Percentiles rank a stretch among this genome's conserved stretches.
These are phyloP conservation scores for Lamprotornis superbus DNA, from an alignment of 2,113 vertebrate genomes.

Conservation along the genomic window DNA sequence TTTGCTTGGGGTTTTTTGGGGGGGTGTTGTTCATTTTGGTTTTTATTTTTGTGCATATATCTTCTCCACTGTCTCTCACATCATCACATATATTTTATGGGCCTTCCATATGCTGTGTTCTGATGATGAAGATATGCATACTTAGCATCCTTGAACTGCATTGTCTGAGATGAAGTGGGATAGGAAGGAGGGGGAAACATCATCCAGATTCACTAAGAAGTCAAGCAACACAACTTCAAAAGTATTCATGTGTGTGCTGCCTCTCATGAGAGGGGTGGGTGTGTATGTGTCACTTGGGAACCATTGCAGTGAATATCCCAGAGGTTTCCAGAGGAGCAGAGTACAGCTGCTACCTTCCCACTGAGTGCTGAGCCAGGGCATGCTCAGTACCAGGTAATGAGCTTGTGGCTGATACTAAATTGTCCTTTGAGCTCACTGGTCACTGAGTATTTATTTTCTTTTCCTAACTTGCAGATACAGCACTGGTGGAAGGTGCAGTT, in stretches of 20 bases:
- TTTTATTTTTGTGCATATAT: not conserved
- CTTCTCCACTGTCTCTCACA: not conserved
- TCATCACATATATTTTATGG: not conserved
- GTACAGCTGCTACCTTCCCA: not conserved
- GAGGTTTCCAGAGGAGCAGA: not conserved
- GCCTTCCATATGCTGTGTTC: not conserved
- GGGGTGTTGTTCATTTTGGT: not conserved
- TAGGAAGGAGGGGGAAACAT: not conserved
- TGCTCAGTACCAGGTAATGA: not conserved
- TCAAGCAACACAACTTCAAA: not conserved
- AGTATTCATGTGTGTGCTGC: not conserved
- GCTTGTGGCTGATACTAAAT: not conserved
- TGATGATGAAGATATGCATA: not conserved
- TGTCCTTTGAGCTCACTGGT: not conserved
- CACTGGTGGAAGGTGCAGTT: not conserved
- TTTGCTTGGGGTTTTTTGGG: not conserved
- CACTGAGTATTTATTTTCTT: not conserved
- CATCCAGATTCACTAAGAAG: not conserved
- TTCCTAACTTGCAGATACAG: not conserved
- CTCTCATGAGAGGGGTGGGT: not conserved
- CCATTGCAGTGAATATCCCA: not conserved
- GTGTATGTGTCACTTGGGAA: not conserved
- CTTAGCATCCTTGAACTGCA: not conserved
- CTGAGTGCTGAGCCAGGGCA: not conserved
- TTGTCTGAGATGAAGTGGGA: not conserved